A percentile compares a stretch with the other conserved stretches of the same genome.
Evolutionary conservation across 2,113 vertebrate species (phyloP).

Genomic region (Ictalurus punctatus): DNA sequence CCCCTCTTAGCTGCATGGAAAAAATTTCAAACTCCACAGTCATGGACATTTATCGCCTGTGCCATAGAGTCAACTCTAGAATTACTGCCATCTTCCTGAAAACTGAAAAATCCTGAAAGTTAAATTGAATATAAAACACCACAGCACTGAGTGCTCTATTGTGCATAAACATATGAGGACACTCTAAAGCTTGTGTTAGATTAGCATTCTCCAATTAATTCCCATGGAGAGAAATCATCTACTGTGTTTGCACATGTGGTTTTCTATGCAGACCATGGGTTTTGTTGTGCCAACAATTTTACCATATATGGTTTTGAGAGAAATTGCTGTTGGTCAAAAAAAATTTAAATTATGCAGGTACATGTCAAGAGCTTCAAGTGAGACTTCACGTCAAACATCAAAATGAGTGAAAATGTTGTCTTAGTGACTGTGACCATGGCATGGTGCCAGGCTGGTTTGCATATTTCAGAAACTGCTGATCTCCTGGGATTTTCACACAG

Average conservation of each 20-base stretch:
- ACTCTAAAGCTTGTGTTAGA: not conserved
- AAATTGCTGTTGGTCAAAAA: not conserved
- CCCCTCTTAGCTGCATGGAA: not conserved
- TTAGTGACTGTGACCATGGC: not conserved
- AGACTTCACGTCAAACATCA: not conserved
- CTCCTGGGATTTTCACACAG: not conserved
- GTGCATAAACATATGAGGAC: not conserved
- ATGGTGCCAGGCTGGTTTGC: not conserved
- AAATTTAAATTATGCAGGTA: not conserved
- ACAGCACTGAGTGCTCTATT: not conserved
- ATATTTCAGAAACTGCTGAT: not conserved
- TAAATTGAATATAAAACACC: not conserved
- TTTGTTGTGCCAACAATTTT: not conserved
- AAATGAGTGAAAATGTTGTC: not conserved
- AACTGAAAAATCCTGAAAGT: not conserved
- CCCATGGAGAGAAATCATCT: not conserved
- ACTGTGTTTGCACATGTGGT: not conserved
- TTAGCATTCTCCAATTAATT: not conserved
- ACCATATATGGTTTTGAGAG: not conserved
- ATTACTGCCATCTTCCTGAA: not conserved
- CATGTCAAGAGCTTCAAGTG: not conserved
- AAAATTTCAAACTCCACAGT: not conserved
- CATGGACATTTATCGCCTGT: not conserved
- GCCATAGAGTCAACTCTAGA: not conserved
- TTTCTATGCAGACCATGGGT: not conserved